Conservation (phyloP, 1,140 invertebrate genomes). For the Portunus trituberculatus region DNA sequence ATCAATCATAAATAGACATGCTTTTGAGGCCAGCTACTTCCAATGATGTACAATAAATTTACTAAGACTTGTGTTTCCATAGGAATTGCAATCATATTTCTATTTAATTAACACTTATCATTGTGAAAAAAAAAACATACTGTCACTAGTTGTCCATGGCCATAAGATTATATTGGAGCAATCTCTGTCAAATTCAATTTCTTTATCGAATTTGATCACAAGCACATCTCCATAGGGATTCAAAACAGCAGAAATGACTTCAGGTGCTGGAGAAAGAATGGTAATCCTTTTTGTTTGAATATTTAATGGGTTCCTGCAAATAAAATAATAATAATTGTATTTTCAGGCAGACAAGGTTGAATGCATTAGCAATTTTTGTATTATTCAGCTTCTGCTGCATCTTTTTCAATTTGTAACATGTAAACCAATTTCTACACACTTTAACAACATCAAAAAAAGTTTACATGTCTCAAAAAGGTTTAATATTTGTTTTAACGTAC, state of each 20-base stretch:
- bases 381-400: too few species aligned
- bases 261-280: conserved; percentile 30
- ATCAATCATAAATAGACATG: background rate
- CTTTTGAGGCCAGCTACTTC: too few species aligned
- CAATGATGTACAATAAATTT: too few species aligned
- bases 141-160: conserved; percentile 41
- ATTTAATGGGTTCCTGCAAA: background rate
- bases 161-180: conserved; percentile 45
- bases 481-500: background rate
- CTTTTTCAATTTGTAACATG: too few species aligned
- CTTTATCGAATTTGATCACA: conserved; percentile 34
- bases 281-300: background rate
- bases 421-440: too few species aligned
- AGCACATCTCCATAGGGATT: conserved; percentile 23
- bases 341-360: too few species aligned
- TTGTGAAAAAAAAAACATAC: conserved; percentile 48
- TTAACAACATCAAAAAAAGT: background rate
- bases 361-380: too few species aligned
- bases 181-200: conserved; percentile 43
- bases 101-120: too few species aligned
- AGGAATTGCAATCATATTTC: too few species aligned
- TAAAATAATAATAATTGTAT: background rate
- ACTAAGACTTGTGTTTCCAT: too few species aligned
- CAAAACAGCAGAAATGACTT: conserved; percentile 33
- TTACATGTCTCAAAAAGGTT: too few species aligned